Evolutionary conservation across 2,888 invertebrate species (phyloP).

Genomic region (Mesochorus sp.): DNA sequence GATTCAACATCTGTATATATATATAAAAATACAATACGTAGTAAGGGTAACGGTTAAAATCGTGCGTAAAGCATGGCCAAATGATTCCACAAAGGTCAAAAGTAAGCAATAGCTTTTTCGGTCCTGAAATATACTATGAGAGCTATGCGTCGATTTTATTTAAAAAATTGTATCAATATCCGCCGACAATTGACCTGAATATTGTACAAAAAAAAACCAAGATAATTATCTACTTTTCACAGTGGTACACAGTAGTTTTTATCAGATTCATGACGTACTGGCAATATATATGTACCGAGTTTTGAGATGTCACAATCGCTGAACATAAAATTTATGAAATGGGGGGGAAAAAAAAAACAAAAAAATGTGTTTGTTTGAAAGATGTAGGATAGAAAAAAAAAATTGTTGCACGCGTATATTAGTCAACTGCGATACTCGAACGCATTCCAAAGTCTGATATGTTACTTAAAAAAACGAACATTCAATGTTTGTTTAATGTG

Average conservation of each 20-base stretch:
- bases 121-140: not conserved
- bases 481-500: conserved; percentile 12
- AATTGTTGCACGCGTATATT: conserved; percentile 9
- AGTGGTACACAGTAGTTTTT: conserved; percentile 34
- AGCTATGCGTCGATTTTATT: not conserved
- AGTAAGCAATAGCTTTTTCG: not conserved
- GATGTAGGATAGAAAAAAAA: conserved; percentile 2
- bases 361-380: not conserved
- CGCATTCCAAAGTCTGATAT: conserved; percentile 57
- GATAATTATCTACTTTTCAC: conserved; percentile 6
- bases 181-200: conserved; percentile 12
- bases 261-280: not conserved
- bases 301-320: not conserved
- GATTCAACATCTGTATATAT: conserved; percentile 58
- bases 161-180: conserved; percentile 1
- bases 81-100: conserved; percentile 37
- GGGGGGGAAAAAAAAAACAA: not conserved
- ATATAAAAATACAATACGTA: conserved; percentile 49
- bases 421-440: conserved; percentile 40
- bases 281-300: not conserved
- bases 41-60: conserved; percentile 10
- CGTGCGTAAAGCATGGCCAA: conserved; percentile 10
- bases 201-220: conserved; percentile 30
- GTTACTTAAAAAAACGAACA: conserved; percentile 34
- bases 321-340: not conserved